Base-by-base conservation (phyloP, 2,113 vertebrate species). In the Mohoua ochrocephala region DNA sequence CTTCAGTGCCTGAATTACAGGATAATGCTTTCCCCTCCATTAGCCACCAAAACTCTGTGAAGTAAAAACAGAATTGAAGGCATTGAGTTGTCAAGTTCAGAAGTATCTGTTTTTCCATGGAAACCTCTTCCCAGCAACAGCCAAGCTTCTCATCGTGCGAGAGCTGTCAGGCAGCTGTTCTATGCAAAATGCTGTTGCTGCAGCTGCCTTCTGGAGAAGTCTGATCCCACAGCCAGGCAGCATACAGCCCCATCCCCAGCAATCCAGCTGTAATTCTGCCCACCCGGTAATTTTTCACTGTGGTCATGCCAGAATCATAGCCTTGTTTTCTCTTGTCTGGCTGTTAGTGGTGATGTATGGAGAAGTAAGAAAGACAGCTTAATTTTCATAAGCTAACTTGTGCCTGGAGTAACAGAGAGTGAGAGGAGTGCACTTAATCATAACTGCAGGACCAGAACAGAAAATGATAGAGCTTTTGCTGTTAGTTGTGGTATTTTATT, bases 361-460 rank as follows among this genome's bases (percentile, higher is more conserved):
- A 92, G 97, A 96, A 98, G 89, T 93, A 83, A 96, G 94, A 96
- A 87, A 95, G 95, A 98, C 93, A 97, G 94, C 97, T 98, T 98
- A 91, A 97, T 98, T 98, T 98, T 97, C 97, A 88, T 98, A 97
- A 96, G 93, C 82, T 96, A 95, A 95, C 93, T 97, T 97, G 92
- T 89, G 89, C 95, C 93, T 91, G 37, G 87, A 97, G 97, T 96
- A 92, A 94, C 93, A 74, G 84, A 96, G 79, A 87, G 30, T 6
- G 65, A 96, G 89, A 85, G 35, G 64, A 87, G 73, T 9, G 27
- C 69, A 86, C 87, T 98, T 97, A 94, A 97, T 98, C 96, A 95
- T 97, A 95, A 93, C 97, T 95, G 42, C 94, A 90, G 95, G 91
- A 69, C 92, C 69, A 81, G 89, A 85, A 6, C 53, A 44, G 93